These are phyloP conservation scores for Eunapius fragilis DNA, from an alignment of 37 sponge, comb jelly and placozoan genomes.

Conservation along the genomic window DNA sequence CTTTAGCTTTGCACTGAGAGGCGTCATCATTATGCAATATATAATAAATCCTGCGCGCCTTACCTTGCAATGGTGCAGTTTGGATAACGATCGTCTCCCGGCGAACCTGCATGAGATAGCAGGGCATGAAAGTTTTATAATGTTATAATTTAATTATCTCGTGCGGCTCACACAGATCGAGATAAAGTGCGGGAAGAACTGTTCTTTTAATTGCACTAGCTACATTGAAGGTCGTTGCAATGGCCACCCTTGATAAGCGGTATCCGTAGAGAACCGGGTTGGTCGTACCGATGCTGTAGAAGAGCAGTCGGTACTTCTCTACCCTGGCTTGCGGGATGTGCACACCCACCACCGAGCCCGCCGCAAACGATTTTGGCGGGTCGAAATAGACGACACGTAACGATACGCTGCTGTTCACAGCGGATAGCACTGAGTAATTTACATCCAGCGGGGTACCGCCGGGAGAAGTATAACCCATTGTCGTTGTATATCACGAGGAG, in stretches of 20 bases:
- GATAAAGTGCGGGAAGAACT: background rate
- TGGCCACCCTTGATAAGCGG: background rate
- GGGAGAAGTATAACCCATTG: background rate
- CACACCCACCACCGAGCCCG: background rate
- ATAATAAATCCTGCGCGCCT: too few relatives aligned
- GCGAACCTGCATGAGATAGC: background rate
- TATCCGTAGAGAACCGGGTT: background rate
- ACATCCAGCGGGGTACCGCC: background rate
- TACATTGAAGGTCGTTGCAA: background rate
- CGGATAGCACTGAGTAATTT: background rate
- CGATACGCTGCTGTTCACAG: background rate
- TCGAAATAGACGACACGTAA: background rate
- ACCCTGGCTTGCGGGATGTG: background rate
- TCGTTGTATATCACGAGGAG: background rate
- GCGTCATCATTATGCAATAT: too few relatives aligned
- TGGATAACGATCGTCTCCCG: background rate
- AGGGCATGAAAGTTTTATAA: too few relatives aligned
- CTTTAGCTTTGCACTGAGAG: too few relatives aligned
- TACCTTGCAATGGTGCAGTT: background rate
- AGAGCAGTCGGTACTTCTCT: background rate
- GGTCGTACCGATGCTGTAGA: background rate
- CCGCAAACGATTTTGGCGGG: background rate
- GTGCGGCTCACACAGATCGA: background rate
- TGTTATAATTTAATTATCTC: too few relatives aligned
- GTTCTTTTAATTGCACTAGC: background rate